Evolutionary conservation across 1,140 invertebrate genomes (phyloP), one percentile per base, ranked within the genome.

Genomic region (Drosophila athabasca): DNA sequence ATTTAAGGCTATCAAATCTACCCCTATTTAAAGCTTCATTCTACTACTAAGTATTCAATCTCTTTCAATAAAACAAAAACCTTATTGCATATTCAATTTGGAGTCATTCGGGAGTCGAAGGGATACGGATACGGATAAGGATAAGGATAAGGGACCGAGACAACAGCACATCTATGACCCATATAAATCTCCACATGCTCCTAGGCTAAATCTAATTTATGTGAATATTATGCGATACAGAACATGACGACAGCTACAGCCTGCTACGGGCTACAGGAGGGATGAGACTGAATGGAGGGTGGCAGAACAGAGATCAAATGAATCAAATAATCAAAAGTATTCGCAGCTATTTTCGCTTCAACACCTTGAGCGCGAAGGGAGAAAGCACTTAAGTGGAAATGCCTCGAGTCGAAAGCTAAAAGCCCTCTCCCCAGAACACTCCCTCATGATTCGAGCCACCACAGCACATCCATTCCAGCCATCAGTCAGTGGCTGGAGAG

Each of bases 361-460:
- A 78, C 82, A 87, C 82, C 82, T 87, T 88, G 80, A 13, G 69
- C 51, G 48, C 60, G 58, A 60, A 74, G 62, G 11, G 81, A 46
- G 53, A 76, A 79, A 79, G 75, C 82, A 87, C 82, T 87, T 87
- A 87, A 87, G 75, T 82, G 83, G 58, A 88, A 87, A 88, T 87
- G 82, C 82, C 83, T 79, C 53, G 75, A 87, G 82, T 82, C 82
- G 68, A 72, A 87, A 70, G 83, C 79, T 87, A 87, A 87, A 87
- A 87, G 82, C 81, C 73, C 45, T 41, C 24, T 49, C 51, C 66
- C 58, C 46, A 6, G 22, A 11, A 26, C 19, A 19, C 8, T 35
- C 48, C 19, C 31, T 6, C 39, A 29, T 35, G 11, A 19, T 48
- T 11, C 24, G 49, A 7, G 22, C 24, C 53, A 7, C 31, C 45